Evolutionary conservation across 2,113 vertebrate species (phyloP).

Genomic region (Scolopax mira): DNA sequence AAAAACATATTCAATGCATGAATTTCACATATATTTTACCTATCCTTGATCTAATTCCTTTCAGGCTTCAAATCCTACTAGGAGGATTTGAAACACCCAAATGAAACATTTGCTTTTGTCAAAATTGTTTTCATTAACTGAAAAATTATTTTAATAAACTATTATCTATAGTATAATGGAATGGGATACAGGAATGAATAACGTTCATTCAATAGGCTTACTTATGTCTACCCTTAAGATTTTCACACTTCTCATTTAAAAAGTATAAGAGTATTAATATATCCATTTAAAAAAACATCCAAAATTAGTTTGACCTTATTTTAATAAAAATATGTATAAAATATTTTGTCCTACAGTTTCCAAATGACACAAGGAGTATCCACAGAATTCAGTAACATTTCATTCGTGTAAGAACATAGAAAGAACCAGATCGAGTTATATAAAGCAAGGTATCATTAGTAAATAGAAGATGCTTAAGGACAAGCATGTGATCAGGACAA

Average conservation of each 20-base stretch:
- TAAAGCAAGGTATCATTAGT: not conserved
- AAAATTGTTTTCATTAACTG: not conserved
- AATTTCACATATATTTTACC: not conserved
- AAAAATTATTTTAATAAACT: not conserved
- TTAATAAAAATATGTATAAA: not conserved
- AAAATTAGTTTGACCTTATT: not conserved
- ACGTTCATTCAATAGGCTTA: not conserved
- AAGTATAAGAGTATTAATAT: not conserved
- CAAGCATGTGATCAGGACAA: not conserved
- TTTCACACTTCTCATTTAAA: not conserved
- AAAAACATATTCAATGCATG: not conserved
- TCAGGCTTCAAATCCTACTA: not conserved
- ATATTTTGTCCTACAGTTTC: not conserved
- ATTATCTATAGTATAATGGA: not conserved
- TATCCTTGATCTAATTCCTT: not conserved
- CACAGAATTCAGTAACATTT: not conserved
- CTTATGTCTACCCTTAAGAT: not conserved
- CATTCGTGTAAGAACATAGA: not conserved
- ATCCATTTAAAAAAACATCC: not conserved
- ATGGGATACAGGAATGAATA: not conserved
- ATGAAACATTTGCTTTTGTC: not conserved
- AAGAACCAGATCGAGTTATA: not conserved
- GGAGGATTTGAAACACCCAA: not conserved
- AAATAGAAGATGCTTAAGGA: not conserved
- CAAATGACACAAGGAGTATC: not conserved